A percentile compares a stretch with the other conserved stretches of the same genome.
phyloP scores from a whole-genome alignment of 2,113 vertebrate species.

The Osmerus mordax region DNA sequence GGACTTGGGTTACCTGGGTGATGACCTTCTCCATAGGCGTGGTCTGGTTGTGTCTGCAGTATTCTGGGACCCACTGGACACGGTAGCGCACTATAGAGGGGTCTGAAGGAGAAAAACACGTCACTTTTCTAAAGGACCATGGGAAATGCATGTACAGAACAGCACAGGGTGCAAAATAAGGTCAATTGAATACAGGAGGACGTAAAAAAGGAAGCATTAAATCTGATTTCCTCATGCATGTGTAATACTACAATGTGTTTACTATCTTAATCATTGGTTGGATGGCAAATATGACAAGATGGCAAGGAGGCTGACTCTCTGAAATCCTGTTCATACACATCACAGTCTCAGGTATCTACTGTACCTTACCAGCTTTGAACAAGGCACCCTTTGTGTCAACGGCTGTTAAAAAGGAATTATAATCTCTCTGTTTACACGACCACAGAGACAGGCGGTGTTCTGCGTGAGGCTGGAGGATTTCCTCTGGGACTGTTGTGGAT shows the following conservation, averaged over 20 bases:
- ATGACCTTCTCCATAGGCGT: conserved; percentile 50
- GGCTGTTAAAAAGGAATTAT: conserved; percentile 22
- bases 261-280: not conserved
- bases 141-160: too few relatives aligned
- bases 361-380: conserved; percentile 1
- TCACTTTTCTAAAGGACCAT: not conserved
- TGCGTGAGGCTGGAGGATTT: conserved; percentile 2
- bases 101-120: conserved; percentile 42
- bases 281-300: conserved; percentile 10
- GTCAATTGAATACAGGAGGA: too few relatives aligned
- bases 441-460: conserved; percentile 5
- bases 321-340: conserved; percentile 22
- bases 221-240: too few relatives aligned
- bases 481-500: not conserved
- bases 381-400: conserved; percentile 21
- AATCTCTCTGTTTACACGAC: conserved; percentile 25
- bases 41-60: conserved; percentile 78
- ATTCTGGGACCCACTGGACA: conserved; percentile 81
- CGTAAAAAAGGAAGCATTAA: too few relatives aligned
- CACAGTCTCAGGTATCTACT: conserved; percentile 5
- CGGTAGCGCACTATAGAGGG: conserved; percentile 68
- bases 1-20: conserved; percentile 54
- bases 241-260: too few relatives aligned
- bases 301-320: not conserved
- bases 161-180: too few relatives aligned